Percentiles rank a stretch among this genome's conserved stretches.
These are phyloP conservation scores for Brachirus orientalis DNA, from an alignment of 2,113 vertebrate species.

Conservation along the genomic window DNA sequence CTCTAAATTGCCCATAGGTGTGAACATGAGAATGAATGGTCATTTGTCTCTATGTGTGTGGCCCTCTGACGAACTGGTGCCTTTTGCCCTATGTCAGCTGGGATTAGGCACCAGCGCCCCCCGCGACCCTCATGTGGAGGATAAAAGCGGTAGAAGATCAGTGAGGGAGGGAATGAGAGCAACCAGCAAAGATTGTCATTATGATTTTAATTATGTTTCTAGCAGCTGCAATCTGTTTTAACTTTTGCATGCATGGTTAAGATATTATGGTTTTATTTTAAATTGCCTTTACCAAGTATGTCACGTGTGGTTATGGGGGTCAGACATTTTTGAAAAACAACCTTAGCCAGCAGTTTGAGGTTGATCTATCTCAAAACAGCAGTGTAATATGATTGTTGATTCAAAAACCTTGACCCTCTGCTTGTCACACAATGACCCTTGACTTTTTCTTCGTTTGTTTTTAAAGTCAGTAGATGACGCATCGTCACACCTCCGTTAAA, in stretches of 20 bases:
- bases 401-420: conserved; percentile 10
- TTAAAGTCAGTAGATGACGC: conserved; percentile 28
- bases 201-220: too few species aligned
- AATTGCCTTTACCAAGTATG: neutral
- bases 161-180: too few species aligned
- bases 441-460: conserved; percentile 39
- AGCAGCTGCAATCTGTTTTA: too few species aligned
- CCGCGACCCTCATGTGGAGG: too few species aligned
- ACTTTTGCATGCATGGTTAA: neutral
- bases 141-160: too few species aligned
- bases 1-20: too few species aligned
- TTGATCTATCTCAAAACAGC: conserved; percentile 4
- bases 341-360: neutral
- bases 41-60: too few species aligned
- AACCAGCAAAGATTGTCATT: too few species aligned
- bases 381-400: conserved; percentile 13
- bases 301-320: neutral
- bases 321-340: neutral
- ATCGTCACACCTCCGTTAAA: conserved; percentile 14
- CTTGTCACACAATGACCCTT: neutral
- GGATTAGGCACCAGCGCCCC: too few species aligned
- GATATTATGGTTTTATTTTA: neutral
- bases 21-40: too few species aligned
- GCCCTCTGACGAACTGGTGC: too few species aligned
- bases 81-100: too few species aligned